Evolutionary conservation across 2,797 vertebrate genomes (phyloP), one percentile per base, ranked within the genome.

Genomic region (Okamejei kenojei): DNA sequence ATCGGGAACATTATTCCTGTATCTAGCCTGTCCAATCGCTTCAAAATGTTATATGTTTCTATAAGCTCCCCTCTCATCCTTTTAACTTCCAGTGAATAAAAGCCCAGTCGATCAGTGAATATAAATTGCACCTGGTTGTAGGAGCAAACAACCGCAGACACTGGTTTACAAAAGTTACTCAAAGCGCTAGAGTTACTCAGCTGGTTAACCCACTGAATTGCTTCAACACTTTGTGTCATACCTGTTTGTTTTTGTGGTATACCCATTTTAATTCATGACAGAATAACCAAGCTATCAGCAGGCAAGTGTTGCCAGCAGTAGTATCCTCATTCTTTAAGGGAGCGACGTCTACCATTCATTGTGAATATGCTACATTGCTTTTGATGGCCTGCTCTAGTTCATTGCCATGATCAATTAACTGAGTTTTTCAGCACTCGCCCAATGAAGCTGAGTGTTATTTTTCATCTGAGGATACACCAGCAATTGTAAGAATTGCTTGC

Each of bases 381-480:
- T 13, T 93, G 38, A 92, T 35, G 5, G 81, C 21, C 82, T 29
- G 3, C 6, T 45, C 17, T 93, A 93, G 76, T 26, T 82, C 21
- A 45, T 82, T 82, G 93, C 78, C 93, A 95, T 88, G 88, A 54
- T 93, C 93, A 93, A 38, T 84, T 94, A 94, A 94, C 74, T 84
- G 19, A 38, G 73, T 10, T 63, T 86, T 94, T 93, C 0, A 2
- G 13, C 80, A 93, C 78, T 26, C 93, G 45, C 93, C 94, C 93
- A 94, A 61, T 8, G 0, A 94, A 95, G 54, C 63, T 93, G 78
- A 93, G 21, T 76, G 7, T 88, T 73, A 63, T n/a, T 94, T 81
- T 76, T 95, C 91, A 84, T 94, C 63, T 94, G 8, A 95, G 94
- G 93, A 94, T 38, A 7, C 11, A 94, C 93, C 95, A 94, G 91